Evolutionary conservation across 2,888 invertebrate species (phyloP), one percentile per base, ranked within the genome.

Genomic region (Auanema sp.): DNA sequence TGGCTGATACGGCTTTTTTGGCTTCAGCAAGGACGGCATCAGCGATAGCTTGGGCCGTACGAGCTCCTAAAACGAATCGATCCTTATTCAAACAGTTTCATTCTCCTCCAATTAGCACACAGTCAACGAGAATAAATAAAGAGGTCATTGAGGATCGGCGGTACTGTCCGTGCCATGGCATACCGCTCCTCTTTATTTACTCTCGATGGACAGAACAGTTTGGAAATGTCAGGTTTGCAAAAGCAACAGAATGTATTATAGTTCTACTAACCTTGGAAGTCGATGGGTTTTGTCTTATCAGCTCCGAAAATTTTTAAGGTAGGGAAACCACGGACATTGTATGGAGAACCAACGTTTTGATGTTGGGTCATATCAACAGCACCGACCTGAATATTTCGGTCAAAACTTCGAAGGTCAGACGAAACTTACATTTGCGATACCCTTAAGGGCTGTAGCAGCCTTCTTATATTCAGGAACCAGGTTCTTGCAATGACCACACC

Each of bases 391-490:
- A 59, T 44, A 24, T 14, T n/a, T 16, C 33, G 8, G 8, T 33
- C 33, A 33, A n/a, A 33, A 33, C 33, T 33, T 21, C 24, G 21
- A 59, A 41, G 33, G 14, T 33, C n/a, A 42, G n/a, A 21, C 58
- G 21, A 56, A 25, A 25, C 44, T 16, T 5, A 98, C 91, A 88
- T 93, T 95, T 0, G 91, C 90, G 14, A 95, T 88, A 65, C 97
- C 96, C 89, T 93, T 95, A 0, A 98, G 86, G 0, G 93, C 95
- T 72, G 88, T 89, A 1, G 97, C 96, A 57, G 92, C 90, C 87
- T 96, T 96, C 68, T 91, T 89, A 86, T 94, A 97, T 84, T 96
- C 96, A 1, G 94, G 91, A 50, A 90, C 92, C 50, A 98, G 87
- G 67, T 88, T 89, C 85, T 95, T 90, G 85, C 97, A 88, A 79